A percentile compares a stretch with the other conserved stretches of the same genome.
Conservation (phyloP, 2,113 vertebrate species). For the Limnothrissa miodon region DNA sequence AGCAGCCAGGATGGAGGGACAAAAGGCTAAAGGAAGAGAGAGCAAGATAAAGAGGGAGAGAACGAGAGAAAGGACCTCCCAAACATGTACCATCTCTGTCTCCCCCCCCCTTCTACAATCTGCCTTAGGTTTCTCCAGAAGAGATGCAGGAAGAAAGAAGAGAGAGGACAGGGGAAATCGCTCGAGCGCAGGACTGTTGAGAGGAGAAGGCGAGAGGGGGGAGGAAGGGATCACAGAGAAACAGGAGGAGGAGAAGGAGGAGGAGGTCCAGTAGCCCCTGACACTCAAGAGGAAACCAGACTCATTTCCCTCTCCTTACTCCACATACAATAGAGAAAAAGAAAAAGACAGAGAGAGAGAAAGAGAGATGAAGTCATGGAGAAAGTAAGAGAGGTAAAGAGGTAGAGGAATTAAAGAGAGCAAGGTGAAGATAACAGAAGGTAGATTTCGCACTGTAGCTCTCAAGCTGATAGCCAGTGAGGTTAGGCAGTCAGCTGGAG, state of each 20-base stretch:
- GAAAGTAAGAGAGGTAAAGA: not conserved
- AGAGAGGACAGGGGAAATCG: constrained; percentile 1
- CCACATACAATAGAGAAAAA: constrained; percentile 4
- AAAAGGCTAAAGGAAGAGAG: not conserved
- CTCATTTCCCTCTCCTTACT: constrained; percentile 45
- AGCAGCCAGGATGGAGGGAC: not conserved
- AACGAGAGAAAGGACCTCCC: not conserved
- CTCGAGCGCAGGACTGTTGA: not conserved
- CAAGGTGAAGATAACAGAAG: not conserved
- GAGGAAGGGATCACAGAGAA: not conserved
- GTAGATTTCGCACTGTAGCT: too few relatives aligned
- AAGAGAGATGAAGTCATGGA: not conserved
- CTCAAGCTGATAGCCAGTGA: too few relatives aligned
- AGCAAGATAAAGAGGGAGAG: not conserved
- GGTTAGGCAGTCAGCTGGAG: too few relatives aligned
- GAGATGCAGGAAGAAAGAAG: not conserved
- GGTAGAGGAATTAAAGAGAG: not conserved
- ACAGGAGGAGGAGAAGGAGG: constrained; percentile 22
- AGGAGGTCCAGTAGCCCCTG: constrained; percentile 5
- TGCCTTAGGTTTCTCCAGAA: not conserved
- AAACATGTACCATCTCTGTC: too few relatives aligned
- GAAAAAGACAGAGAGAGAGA: not conserved
- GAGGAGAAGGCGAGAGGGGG: not conserved
- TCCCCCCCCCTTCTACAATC: not conserved
- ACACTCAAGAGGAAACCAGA: constrained; percentile 38